Evolutionary conservation across 2,797 vertebrate species (phyloP).

Genomic region (Tachyglossus aculeatus): DNA sequence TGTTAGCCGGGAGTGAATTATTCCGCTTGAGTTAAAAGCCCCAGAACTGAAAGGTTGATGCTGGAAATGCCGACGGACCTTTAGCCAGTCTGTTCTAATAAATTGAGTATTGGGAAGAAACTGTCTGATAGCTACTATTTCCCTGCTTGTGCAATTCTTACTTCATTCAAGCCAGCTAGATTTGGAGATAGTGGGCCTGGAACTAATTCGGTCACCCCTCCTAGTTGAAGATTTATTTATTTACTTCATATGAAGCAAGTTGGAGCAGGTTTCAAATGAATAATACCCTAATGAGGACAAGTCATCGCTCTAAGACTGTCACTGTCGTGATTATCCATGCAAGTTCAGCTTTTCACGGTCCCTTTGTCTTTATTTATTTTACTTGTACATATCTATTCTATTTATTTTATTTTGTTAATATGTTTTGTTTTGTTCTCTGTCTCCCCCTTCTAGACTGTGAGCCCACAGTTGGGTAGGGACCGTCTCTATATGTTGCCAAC

Average conservation of each 20-base stretch:
- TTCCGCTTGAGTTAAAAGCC: constrained; percentile 5
- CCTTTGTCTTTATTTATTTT: no score
- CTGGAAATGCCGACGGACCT: constrained; percentile 15
- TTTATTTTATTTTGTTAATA: no score
- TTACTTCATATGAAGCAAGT: neutral
- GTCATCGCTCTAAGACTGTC: neutral
- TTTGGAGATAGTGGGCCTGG: neutral
- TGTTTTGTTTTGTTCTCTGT: no score
- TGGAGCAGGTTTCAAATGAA: neutral
- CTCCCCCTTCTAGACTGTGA: no score
- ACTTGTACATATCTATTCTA: no score
- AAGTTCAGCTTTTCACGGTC: no score
- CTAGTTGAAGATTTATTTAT: neutral
- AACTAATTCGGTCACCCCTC: neutral
- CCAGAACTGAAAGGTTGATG: constrained; percentile 26
- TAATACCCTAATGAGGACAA: neutral
- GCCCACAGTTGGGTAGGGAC: no score
- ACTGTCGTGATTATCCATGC: no score
- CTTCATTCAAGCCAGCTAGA: neutral
- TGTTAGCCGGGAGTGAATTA: neutral
- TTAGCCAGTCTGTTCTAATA: neutral
- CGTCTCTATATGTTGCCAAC: no score
- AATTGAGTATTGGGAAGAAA: neutral
- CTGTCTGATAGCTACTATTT: neutral
- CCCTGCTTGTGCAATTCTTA: neutral